phyloP scores from a whole-genome alignment of 1,140 invertebrate genomes.

The Meloidogyne floridensis region DNA sequence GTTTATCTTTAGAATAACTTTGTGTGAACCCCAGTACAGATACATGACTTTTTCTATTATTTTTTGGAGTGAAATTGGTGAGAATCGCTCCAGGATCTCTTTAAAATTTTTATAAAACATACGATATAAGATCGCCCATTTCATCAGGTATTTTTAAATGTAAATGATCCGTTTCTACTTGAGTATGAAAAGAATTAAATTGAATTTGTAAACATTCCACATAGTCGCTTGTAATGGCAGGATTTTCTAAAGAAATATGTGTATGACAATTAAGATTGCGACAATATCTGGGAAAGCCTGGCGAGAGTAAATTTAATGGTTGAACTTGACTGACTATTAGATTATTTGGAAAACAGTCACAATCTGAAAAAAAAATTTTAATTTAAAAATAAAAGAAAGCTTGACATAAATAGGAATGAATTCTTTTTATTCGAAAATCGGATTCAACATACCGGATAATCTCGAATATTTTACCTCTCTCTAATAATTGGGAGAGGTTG shows the following conservation, averaged over 20 bases:
- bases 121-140: constrained; percentile 26
- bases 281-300: constrained; percentile 48
- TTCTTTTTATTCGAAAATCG: no score
- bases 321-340: constrained; percentile 11
- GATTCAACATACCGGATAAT: no score
- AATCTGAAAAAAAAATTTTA: constrained; percentile 35
- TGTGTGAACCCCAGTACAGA: no score
- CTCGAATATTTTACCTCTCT: no score
- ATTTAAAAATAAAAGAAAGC: no score
- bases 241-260: constrained; percentile 7
- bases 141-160: constrained; percentile 2
- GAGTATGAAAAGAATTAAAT: constrained; percentile 32
- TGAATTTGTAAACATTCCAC: constrained; percentile 26
- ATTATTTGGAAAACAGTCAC: constrained; percentile 21
- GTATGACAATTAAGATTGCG: constrained; percentile 41
- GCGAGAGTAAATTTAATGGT: constrained; percentile 26
- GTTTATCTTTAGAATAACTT: no score
- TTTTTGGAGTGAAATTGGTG: no score
- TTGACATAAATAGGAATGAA: no score
- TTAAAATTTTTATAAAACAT: no score
- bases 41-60: no score
- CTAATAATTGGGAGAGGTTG: no score
- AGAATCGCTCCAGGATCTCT: no score
- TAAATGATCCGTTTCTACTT: constrained; percentile 39
- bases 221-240: not conserved